Base-by-base conservation (phyloP, 2,113 vertebrate genomes). In the Cettia cetti region DNA sequence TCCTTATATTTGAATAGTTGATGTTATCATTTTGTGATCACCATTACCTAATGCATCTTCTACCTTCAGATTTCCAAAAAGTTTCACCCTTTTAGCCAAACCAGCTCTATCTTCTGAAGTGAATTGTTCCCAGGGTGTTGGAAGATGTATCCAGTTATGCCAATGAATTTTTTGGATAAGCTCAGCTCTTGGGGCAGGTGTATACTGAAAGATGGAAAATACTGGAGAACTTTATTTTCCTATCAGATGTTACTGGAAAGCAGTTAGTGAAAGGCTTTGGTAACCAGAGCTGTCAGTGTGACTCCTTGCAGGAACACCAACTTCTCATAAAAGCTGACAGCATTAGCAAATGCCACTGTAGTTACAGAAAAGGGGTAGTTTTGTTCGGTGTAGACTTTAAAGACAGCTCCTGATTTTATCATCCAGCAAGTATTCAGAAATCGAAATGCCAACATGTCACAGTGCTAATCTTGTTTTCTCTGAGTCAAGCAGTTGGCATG, bases 71-170 rank as follows among this genome's bases (percentile, higher is more conserved):
- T 85, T 82, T 88, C 71, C 27, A 39, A 74, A 8, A 4, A 31
- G 28, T 71, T 79, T 82, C 52, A 82, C 20, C 14, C 20, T 70
- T 74, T 63, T 54, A 79, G 49, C 13, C 33, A 59, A 70, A 54
- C 20, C 20, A 52, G 2, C 27, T 82, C 28, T 8, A 6, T 54
- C 35, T 92, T 45, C 85, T 78, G 44, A 68, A 79, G 26, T 61
- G 54, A 61, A 27, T 21, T 0, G 0, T 71, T 20, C 6, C 21
- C 20, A 26, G 35, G 15, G 6, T 57, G 6, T 80, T 79, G 57
- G 35, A 59, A 71, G 27, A 53, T 37, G 47, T 82, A 24, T 66
- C 39, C 30, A 47, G 20, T 64, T 79, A 15, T n/a, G 39, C 18
- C 21, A 23, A 0, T 33, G 16, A 50, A 7, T 69, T 31, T 79